Evolutionary conservation across 2,797 vertebrate genomes (phyloP), one percentile per base, ranked within the genome.

Genomic region (Danio kyathit): DNA sequence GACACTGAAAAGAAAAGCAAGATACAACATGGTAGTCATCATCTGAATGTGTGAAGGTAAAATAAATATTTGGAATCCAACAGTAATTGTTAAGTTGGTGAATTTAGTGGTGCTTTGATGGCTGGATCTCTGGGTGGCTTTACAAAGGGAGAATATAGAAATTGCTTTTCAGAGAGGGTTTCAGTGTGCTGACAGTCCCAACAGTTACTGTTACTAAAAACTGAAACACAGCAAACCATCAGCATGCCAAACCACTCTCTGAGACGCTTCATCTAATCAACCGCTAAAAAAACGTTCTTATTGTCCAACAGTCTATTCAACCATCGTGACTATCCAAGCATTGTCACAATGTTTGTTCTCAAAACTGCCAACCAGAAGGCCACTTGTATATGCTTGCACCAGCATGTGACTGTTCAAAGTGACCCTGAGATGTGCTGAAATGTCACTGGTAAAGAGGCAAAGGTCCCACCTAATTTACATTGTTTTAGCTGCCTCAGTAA

Each of bases 141-240:
- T 75, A 63, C 19, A 43, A 16, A 21, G 52, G 41, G 44, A 57
- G 14, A 56, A 77, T 77, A 9, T 69, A 48, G 21, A 59, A 52
- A 74, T 14, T n/a, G 2, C 14, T 61, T 14, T 10, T 60, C 44
- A 7, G 19, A 38, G 44, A 60, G 12, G n/a, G 21, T 14, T 78
- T 69, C 14, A 19, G 43, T 48, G 43, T 14, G 16, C 19, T 77
- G 64, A 78, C 65, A 78, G 54, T 49, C 29, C 64, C 29, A 49
- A 10, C 54, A 69, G 54, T 60, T 60, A 17, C 65, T 60, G 76
- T 19, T 71, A 56, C 49, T 60, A 59, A 66, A 69, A 16, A 1
- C 54, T 19, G 9, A 60, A 60, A 29, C n/a, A 6, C 54, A 69
- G 21, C 72, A 69, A 16, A 51, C 54, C 60, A 12, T 49, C 54